Percentiles rank a stretch among this genome's conserved stretches.
Conservation (phyloP, 2,797 vertebrate genomes). For the Oceanodroma leucorhoa region DNA sequence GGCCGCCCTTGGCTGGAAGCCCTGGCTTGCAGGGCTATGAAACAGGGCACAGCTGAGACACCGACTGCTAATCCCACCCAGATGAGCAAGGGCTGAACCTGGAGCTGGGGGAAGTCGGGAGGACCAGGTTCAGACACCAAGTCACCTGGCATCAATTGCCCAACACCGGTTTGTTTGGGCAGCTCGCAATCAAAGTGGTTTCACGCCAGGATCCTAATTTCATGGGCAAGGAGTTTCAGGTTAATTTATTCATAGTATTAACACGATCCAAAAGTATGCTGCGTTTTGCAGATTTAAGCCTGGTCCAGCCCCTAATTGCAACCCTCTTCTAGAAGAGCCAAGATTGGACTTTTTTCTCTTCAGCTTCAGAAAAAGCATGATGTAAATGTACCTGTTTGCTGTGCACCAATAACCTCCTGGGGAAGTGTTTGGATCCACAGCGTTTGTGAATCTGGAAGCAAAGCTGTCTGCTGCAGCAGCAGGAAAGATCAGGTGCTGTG, state of each 20-base stretch:
- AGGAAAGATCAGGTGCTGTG: not conserved
- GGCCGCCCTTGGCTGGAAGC: not conserved
- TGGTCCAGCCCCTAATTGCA: not conserved
- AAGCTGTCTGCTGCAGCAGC: not conserved
- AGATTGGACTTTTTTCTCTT: not conserved
- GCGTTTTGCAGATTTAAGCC: not conserved
- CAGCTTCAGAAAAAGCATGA: not conserved
- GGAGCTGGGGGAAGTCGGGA: rapidly evolving
- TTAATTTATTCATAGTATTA: not conserved
- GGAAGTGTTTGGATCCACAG: not conserved
- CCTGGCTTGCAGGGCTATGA: not conserved
- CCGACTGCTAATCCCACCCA: rapidly evolving
- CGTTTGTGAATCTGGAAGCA: not conserved
- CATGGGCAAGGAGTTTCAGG: not conserved
- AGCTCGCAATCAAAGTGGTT: not conserved
- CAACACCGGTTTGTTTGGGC: not conserved
- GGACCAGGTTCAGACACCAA: not conserved
- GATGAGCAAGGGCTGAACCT: not conserved
- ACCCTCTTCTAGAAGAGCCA: not conserved
- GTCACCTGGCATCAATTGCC: not conserved
- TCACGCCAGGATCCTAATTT: not conserved
- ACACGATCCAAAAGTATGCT: not conserved
- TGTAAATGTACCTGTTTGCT: not conserved
- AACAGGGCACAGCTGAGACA: not conserved
- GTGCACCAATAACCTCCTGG: not conserved